Percentiles rank a stretch among this genome's conserved stretches.
Conservation (phyloP, 2,113 vertebrate species). For the Clarias gariepinus region DNA sequence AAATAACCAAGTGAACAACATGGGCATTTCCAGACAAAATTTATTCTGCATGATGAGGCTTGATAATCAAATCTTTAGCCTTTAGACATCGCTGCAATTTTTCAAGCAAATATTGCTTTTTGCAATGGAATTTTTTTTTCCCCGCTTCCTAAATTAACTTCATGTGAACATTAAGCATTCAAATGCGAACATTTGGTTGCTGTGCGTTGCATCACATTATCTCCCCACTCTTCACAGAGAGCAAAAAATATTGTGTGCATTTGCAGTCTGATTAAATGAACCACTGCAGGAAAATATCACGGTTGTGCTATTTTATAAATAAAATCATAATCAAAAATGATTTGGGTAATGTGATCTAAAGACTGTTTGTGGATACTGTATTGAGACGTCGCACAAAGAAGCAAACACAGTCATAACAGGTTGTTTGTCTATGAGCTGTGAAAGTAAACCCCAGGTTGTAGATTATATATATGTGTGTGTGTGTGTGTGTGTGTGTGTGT, state of each 20-base stretch:
- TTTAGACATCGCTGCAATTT: background rate
- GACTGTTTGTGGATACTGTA: background rate
- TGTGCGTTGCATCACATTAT: background rate
- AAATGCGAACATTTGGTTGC: background rate
- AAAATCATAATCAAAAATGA: background rate
- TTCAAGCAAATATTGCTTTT: background rate
- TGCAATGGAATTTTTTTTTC: background rate
- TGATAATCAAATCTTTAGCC: background rate
- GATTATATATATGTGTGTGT: constrained; percentile 37
- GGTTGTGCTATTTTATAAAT: background rate
- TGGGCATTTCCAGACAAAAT: background rate
- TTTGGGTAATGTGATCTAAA: background rate
- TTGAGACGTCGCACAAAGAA: background rate
- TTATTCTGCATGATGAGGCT: background rate
- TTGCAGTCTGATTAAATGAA: background rate
- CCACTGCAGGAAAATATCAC: background rate
- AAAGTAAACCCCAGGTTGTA: background rate
- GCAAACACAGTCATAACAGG: background rate
- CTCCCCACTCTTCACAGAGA: background rate
- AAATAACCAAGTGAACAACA: background rate
- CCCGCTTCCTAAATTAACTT: background rate
- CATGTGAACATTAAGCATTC: background rate
- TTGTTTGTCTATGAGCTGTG: background rate
- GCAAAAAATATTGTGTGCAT: background rate
- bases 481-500: constrained; percentile 39